Evolutionary conservation across 2,797 vertebrate species (phyloP).

Genomic region (Pseudochirops cupreus): DNA sequence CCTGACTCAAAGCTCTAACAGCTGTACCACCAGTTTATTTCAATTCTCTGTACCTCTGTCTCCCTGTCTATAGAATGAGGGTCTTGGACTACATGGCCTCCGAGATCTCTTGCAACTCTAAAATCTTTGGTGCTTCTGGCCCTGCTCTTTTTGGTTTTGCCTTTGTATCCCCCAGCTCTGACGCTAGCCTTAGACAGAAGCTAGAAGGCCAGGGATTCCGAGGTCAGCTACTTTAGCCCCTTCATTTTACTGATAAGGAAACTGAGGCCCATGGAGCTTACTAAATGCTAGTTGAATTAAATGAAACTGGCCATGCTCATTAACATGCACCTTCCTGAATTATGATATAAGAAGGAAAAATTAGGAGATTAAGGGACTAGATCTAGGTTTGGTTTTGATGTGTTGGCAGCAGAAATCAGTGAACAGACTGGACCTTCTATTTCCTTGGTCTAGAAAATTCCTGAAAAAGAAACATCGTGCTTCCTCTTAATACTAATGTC

Average conservation of each 20-base stretch:
- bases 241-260: background rate
- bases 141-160: background rate
- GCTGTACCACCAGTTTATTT: background rate
- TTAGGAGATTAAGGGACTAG: conserved; percentile 27
- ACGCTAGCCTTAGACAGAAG: background rate
- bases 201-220: background rate
- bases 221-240: background rate
- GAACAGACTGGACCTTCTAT: background rate
- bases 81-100: background rate
- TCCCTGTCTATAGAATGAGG: background rate
- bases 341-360: conserved; percentile 10
- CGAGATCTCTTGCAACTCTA: background rate
- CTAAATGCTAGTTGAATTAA: conserved; percentile 5
- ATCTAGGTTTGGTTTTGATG: background rate
- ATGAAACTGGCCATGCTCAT: conserved; percentile 27
- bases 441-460: background rate
- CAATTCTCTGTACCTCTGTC: background rate
- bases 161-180: background rate
- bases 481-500: background rate
- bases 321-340: conserved; percentile 28
- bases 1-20: background rate
- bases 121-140: background rate
- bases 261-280: background rate
- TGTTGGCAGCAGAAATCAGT: background rate
- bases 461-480: background rate